These are phyloP conservation scores for Branchellion lobata DNA, from an alignment of 2,888 invertebrate species.

Conservation along the genomic window DNA sequence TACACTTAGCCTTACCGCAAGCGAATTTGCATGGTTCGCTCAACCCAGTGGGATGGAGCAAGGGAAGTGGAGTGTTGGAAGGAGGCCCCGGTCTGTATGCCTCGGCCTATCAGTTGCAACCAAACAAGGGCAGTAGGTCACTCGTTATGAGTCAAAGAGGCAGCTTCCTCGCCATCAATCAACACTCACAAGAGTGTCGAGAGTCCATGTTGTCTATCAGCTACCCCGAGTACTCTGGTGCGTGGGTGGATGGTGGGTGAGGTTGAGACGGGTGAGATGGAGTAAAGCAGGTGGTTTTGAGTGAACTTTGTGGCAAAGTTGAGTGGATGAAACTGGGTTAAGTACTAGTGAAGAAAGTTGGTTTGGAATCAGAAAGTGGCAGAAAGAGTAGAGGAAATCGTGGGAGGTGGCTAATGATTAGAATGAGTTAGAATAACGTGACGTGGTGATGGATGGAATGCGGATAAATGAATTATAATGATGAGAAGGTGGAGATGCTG, in stretches of 20 bases:
- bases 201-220: slow-evolving; percentile 52
- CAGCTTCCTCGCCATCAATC: slow-evolving; percentile 51
- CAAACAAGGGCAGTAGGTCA: slow-evolving; percentile 36
- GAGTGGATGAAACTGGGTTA: neutral
- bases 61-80: neutral
- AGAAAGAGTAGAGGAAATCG: too few species aligned
- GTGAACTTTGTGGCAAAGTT: neutral
- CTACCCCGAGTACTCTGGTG: slow-evolving; percentile 51
- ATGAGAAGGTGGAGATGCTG: too few species aligned
- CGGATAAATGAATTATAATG: too few species aligned
- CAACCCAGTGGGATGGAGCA: neutral
- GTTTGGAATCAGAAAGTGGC: too few species aligned
- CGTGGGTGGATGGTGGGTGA: neutral
- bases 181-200: slow-evolving; percentile 50
- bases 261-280: neutral
- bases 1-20: slow-evolving; percentile 28
- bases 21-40: slow-evolving; percentile 7
- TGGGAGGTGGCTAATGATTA: too few species aligned
- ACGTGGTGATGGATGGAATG: too few species aligned
- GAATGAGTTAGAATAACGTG: too few species aligned
- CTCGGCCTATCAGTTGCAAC: slow-evolving; percentile 42
- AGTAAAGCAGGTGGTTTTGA: neutral
- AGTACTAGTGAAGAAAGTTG: too few species aligned
- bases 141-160: slow-evolving; percentile 51
- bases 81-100: slow-evolving; percentile 31